Conservation (phyloP, 1,140 invertebrate species). For the Aporrectodea caliginosa region DNA sequence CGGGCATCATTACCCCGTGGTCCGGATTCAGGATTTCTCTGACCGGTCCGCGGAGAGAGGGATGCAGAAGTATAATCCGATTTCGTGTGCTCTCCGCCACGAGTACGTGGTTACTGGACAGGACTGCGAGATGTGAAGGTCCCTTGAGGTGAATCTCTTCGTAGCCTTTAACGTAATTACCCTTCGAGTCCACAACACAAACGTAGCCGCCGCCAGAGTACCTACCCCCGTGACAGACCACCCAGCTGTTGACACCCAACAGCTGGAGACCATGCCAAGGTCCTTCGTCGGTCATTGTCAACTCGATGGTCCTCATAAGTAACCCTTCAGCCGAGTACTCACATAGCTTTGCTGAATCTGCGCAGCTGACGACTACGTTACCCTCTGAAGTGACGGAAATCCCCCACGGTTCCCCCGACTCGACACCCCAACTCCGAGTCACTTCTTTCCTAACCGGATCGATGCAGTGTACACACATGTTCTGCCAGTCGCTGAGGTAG, state of each 20-base stretch:
- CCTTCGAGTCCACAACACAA: neutral
- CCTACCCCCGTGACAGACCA: neutral
- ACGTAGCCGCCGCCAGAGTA: neutral
- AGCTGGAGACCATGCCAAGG: neutral
- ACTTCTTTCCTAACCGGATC: neutral
- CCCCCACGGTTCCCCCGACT: neutral
- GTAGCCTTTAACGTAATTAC: neutral
- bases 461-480: neutral
- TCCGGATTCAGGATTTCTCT: neutral
- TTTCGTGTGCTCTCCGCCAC: neutral
- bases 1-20: neutral
- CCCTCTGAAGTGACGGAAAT: neutral
- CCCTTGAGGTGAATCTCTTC: neutral
- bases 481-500: neutral
- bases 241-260: neutral
- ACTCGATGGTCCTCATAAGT: neutral
- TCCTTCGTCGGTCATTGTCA: neutral
- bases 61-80: neutral
- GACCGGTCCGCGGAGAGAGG: neutral
- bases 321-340: neutral
- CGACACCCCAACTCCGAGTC: neutral
- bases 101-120: neutral
- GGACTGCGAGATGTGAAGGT: neutral
- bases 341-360: neutral
- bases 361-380: neutral